phyloP scores from a whole-genome alignment of 2,888 invertebrate genomes.

The Meliscaeva auricollis region DNA sequence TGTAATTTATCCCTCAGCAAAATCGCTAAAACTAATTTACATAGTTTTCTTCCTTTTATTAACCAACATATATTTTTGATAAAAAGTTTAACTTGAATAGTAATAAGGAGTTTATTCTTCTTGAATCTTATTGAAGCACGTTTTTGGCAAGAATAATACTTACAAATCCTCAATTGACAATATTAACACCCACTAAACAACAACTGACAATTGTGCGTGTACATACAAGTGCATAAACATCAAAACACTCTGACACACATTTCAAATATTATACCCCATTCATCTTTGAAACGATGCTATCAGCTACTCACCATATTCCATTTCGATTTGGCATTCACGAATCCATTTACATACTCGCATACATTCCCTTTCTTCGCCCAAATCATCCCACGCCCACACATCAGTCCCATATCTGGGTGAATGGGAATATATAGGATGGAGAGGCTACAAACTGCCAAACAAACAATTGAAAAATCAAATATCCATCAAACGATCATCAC shows the following conservation, averaged over 20 bases:
- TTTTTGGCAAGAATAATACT: conserved; percentile 6
- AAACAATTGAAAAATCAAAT: conserved; percentile 77
- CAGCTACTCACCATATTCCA: conserved; percentile 64
- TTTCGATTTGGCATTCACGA: conserved; percentile 67
- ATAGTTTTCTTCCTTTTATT: too few species aligned
- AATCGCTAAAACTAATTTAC: too few species aligned
- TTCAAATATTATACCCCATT: conserved; percentile 58
- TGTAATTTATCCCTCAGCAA: too few species aligned
- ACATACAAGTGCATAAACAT: background rate
- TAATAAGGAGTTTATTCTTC: too few species aligned
- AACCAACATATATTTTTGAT: too few species aligned
- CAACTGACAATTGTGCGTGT: conserved; percentile 8
- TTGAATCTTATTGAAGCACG: conserved; percentile 20
- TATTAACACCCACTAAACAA: conserved; percentile 53
- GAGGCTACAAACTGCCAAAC: conserved; percentile 72
- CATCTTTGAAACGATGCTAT: conserved; percentile 56
- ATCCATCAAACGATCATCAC: conserved; percentile 77
- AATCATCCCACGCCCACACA: conserved; percentile 5
- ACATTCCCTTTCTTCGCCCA: too few species aligned
- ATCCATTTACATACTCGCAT: conserved; percentile 72
- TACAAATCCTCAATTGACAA: conserved; percentile 25
- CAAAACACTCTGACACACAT: conserved; percentile 66
- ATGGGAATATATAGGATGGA: conserved; percentile 21
- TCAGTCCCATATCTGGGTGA: background rate
- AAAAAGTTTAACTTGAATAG: too few species aligned